Conservation (phyloP, 2,113 vertebrate genomes). For the Dicrurus megarhynchus region DNA sequence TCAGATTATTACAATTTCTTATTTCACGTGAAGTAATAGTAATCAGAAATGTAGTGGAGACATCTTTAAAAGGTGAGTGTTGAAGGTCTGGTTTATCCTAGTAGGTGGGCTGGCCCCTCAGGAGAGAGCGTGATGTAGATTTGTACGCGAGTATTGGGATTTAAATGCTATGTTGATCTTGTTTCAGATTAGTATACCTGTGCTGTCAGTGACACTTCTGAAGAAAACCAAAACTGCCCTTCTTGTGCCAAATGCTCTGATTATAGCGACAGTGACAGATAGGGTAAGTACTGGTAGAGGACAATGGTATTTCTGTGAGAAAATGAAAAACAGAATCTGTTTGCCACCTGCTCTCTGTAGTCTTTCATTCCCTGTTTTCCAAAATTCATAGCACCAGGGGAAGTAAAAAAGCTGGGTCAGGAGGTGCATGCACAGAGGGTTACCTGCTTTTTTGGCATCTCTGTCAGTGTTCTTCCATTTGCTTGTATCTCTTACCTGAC, state of each 20-base stretch:
- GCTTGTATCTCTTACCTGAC: neutral
- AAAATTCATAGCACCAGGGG: neutral
- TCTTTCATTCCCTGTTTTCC: neutral
- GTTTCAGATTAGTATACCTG: slow-evolving; percentile 90
- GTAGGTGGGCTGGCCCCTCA: neutral
- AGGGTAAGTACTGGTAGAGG: slow-evolving; percentile 72
- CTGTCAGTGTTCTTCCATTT: neutral
- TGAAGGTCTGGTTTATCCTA: neutral
- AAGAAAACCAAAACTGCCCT: slow-evolving; percentile 97
- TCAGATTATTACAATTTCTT: neutral
- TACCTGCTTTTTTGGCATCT: neutral
- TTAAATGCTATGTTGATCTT: neutral
- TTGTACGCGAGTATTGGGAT: accelerated
- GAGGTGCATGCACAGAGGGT: neutral
- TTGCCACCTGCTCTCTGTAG: neutral
- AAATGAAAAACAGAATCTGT: neutral
- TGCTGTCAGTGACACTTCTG: slow-evolving; percentile 83
- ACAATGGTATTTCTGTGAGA: neutral
- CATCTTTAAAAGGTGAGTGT: neutral
- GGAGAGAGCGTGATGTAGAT: neutral
- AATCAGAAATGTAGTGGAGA: neutral
- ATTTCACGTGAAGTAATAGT: neutral
- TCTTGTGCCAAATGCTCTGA: slow-evolving; percentile 91
- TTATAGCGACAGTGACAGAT: slow-evolving; percentile 84
- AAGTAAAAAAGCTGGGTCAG: neutral